Percentiles rank a stretch among this genome's conserved stretches.
phyloP scores from a whole-genome alignment of 2,113 vertebrate genomes.

The Addax nasomaculatus region DNA sequence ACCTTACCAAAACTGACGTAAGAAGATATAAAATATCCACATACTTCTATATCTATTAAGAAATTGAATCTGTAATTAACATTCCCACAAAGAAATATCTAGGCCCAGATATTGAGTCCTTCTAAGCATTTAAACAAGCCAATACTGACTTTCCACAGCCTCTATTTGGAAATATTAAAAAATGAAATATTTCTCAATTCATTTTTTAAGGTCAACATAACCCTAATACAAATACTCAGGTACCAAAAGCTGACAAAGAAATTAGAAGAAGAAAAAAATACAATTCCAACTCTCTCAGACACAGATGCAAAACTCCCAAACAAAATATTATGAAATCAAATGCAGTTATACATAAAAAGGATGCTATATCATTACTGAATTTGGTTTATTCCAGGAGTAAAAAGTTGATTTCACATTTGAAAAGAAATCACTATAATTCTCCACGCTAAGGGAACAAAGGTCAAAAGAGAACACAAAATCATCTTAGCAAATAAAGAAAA shows the following conservation, averaged over 20 bases:
- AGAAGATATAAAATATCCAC: conserved; percentile 15
- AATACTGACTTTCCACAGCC: neutral
- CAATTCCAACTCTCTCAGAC: neutral
- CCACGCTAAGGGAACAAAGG: neutral
- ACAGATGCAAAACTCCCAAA: conserved; percentile 2
- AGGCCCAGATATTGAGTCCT: neutral
- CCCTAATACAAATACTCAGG: neutral
- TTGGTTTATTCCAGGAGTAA: neutral
- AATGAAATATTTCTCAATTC: conserved; percentile 18
- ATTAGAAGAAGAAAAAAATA: conserved; percentile 15
- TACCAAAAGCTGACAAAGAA: conserved; percentile 24
- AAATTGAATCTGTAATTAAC: conserved; percentile 43
- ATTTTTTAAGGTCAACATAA: conserved; percentile 24
- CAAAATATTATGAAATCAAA: conserved; percentile 26
- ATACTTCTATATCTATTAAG: neutral
- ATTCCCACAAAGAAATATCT: conserved; percentile 20
- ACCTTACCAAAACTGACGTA: neutral
- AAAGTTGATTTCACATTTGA: conserved; percentile 2
- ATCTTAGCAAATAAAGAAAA: neutral
- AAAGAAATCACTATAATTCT: conserved; percentile 5
- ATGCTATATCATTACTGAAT: neutral
- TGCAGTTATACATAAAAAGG: neutral
- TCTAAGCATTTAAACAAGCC: conserved; percentile 21
- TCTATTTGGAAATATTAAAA: conserved; percentile 41
- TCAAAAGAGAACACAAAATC: neutral